These are phyloP conservation scores for Pachycephus smyrnensis DNA, from an alignment of 2,888 invertebrate genomes.

Conservation along the genomic window DNA sequence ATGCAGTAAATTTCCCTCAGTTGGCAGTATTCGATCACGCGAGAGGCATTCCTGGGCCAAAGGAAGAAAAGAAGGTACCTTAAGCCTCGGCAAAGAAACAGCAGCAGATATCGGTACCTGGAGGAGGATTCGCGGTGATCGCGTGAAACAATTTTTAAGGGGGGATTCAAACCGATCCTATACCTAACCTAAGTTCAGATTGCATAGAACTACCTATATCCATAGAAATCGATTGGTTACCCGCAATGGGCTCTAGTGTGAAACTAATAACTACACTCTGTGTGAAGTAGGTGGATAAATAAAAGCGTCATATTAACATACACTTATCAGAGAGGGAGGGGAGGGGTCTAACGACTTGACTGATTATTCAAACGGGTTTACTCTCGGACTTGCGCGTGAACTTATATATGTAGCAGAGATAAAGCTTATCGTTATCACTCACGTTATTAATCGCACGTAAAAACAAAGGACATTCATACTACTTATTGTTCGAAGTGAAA, in stretches of 20 bases:
- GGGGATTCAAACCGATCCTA: not conserved
- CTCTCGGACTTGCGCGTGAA: not conserved
- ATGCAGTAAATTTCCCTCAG: conserved; percentile 60
- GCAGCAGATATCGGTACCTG: not conserved
- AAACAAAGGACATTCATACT: not conserved
- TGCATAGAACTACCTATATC: not conserved
- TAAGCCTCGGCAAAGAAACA: not conserved
- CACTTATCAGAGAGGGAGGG: not conserved
- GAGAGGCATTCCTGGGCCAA: conserved; percentile 45
- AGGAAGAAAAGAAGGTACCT: conserved; percentile 21
- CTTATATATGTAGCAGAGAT: not conserved
- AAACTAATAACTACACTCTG: not conserved
- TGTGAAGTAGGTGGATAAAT: not conserved
- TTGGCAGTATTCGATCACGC: conserved; percentile 53
- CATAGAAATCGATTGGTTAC: not conserved
- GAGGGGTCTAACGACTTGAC: not conserved
- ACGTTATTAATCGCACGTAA: not conserved
- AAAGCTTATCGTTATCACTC: not conserved
- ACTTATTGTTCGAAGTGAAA: not conserved
- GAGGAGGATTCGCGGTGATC: not conserved
- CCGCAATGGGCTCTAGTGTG: not conserved
- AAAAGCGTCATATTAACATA: not conserved
- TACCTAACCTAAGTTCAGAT: not conserved
- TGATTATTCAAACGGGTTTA: not conserved
- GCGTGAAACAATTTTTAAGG: not conserved